Base-by-base conservation (phyloP, 1,140 invertebrate species). In the Saxidomus purpurata region DNA sequence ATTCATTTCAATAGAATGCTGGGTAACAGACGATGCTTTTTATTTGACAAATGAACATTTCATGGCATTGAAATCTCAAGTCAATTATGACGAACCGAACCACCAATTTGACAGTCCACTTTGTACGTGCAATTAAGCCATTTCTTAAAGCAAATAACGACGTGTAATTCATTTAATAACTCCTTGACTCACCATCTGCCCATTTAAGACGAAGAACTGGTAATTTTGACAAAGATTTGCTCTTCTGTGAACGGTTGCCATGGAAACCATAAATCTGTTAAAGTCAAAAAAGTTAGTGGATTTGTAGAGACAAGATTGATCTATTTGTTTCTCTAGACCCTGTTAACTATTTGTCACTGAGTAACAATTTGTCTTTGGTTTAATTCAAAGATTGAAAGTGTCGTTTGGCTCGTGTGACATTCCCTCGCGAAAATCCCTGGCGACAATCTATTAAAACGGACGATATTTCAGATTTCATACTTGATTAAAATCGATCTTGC, bases 111-210 rank as follows among this genome's bases (percentile, higher is more conserved):
- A 79, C 76, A 52, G n/a, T 11, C 76, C 76, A 79, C 76, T 79
- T 79, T 79, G 76, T 79, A 79, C 4, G 49, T 79, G 76, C 47
- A 52, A 49, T 79, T 79, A 47, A 71, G 40, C 28, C 47, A 52
- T 52, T 79, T 79, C 76, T 55, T 79, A 19, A 55, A 79, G 76
- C 76, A 79, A 79, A 79, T 79, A 79, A 79, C 47, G 17, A 52
- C 47, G 47, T 79, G 76, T 79, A 79, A 52, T 79, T 79, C 76
- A 36, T 36, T 49, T 79, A 79, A 55, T 55, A 79, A 55, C 76
- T 55, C 47, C 17, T 52, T 79, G 28, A 79, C 47, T 79, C 76
- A 38, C 76, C 76, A 79, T 79, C 76, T 79, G 76, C 34, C 76
- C 49, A 79, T 49, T 52, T 79, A 15, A 52, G 28, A 31, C 76